A percentile compares a stretch with the other conserved stretches of the same genome.
These are phyloP conservation scores for Eubasilissa regina DNA, from an alignment of 1,140 invertebrate genomes.

Conservation along the genomic window DNA sequence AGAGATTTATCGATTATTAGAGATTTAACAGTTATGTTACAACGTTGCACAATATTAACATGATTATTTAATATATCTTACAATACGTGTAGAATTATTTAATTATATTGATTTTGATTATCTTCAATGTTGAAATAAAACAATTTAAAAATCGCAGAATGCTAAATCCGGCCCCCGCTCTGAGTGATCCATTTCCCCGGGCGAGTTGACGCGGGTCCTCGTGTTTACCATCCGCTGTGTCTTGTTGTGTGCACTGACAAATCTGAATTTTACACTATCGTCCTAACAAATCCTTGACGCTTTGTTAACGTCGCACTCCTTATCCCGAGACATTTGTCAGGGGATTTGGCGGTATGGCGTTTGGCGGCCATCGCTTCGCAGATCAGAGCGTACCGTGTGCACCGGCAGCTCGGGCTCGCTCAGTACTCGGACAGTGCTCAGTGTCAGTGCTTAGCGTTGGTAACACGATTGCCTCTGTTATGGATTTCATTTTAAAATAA, in stretches of 20 bases:
- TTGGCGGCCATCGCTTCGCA: no score
- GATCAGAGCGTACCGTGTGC: not conserved
- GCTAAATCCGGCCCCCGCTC: not conserved
- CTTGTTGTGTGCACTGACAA: conserved; percentile 53
- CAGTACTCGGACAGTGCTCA: not conserved
- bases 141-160: not conserved
- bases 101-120: no score
- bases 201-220: not conserved
- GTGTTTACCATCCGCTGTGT: conserved; percentile 35
- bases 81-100: no score
- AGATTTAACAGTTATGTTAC: no score
- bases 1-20: no score
- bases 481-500: no score
- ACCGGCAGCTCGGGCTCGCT: not conserved
- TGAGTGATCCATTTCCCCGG: not conserved
- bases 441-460: no score
- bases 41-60: no score
- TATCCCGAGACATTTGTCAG: conserved; percentile 58
- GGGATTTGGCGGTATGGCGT: conserved; percentile 49
- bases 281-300: conserved; percentile 55
- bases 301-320: conserved; percentile 57
- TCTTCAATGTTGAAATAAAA: not conserved
- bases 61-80: no score
- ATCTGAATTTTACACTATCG: conserved; percentile 61
- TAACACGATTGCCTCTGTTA: no score